Conservation (phyloP, 2,888 invertebrate genomes). For the Nipponacmea schrenckii region DNA sequence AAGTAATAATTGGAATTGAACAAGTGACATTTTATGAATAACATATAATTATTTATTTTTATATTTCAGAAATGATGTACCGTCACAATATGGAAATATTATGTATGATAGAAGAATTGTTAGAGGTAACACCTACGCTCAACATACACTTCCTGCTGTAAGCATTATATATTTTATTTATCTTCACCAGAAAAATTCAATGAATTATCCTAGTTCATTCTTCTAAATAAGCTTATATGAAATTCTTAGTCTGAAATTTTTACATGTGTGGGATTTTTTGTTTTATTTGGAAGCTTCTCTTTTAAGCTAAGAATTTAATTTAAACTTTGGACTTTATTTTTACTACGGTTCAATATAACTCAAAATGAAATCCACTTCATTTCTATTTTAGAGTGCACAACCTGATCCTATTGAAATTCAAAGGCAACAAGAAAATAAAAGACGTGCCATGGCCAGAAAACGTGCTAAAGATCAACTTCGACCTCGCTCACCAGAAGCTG, state of each 20-base stretch:
- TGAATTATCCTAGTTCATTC: no score
- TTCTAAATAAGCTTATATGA: not conserved
- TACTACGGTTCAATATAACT: no score
- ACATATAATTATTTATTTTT: not conserved
- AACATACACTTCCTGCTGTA: conserved; percentile 67
- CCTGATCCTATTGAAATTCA: conserved; percentile 70
- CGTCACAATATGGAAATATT: conserved; percentile 78
- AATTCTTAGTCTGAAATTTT: no score
- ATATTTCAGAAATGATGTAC: conserved; percentile 29
- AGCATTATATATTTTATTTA: conserved; percentile 37
- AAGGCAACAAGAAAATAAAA: conserved; percentile 75
- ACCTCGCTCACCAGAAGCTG: conserved; percentile 80
- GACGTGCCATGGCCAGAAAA: conserved; percentile 80
- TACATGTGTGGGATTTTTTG: no score
- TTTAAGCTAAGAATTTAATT: no score
- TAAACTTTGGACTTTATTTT: no score
- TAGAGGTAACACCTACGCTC: conserved; percentile 83
- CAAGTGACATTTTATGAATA: no score
- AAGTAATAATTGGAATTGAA: no score
- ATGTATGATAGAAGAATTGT: conserved; percentile 90
- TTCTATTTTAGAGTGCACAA: conserved; percentile 71
- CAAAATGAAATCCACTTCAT: no score
- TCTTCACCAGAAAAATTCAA: no score
- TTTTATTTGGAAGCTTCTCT: no score
- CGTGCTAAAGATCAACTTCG: conserved; percentile 75